Conservation (phyloP, 2,797 vertebrate genomes). For the Microcaecilia unicolor region DNA sequence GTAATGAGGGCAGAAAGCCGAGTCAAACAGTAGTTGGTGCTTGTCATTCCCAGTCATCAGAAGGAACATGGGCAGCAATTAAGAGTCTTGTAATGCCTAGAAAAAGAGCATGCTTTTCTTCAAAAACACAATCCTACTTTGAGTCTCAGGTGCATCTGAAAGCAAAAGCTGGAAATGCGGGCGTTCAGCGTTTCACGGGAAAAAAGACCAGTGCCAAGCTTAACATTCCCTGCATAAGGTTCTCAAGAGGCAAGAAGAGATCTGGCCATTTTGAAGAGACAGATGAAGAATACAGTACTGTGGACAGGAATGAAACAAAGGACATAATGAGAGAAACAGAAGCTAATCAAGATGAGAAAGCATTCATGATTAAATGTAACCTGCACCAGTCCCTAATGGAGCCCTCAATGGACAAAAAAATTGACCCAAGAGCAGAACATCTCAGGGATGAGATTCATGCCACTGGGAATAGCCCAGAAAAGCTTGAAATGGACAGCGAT, state of each 20-base stretch:
- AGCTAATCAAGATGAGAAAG: conserved; percentile 6
- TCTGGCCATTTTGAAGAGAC: conserved; percentile 17
- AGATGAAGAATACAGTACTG: conserved; percentile 29
- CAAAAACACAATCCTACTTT: conserved; percentile 10
- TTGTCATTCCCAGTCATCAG: conserved; percentile 6
- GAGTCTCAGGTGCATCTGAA: conserved; percentile 35
- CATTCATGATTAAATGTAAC: rapidly evolving
- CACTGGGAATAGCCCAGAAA: conserved; percentile 21
- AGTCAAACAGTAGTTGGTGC: conserved; percentile 5
- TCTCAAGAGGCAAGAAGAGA: conserved; percentile 45
- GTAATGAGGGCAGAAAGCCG: background rate
- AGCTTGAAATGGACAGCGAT: conserved; percentile 10
- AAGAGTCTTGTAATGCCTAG: conserved; percentile 40
- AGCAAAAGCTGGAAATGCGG: conserved; percentile 16
- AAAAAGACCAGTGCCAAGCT: conserved; percentile 35
- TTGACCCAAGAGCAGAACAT: background rate
- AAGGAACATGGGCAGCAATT: conserved; percentile 51
- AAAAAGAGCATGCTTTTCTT: conserved; percentile 30
- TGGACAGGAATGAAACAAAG: conserved; percentile 14
- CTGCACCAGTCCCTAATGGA: background rate
- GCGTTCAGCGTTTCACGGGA: conserved; percentile 4
- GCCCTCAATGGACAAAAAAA: background rate
- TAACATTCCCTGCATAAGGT: conserved; percentile 43
- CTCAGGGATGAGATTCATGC: background rate
- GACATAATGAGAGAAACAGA: conserved; percentile 19